These are phyloP conservation scores for Copidosoma floridanum DNA, from an alignment of 1,140 invertebrate genomes.

Conservation along the genomic window DNA sequence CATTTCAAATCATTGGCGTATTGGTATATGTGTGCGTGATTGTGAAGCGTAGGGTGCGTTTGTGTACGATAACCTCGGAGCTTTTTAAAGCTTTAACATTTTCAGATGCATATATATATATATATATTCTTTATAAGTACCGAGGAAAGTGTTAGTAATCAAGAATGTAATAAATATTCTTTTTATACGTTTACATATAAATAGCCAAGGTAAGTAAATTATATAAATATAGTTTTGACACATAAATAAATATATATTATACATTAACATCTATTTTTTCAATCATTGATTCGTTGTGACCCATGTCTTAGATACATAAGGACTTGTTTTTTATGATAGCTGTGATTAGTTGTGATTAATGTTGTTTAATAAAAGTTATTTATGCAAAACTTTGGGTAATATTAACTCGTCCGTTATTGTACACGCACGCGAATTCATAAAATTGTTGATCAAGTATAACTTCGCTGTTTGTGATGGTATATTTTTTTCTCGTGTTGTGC, in stretches of 20 bases:
- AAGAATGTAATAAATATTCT: no score
- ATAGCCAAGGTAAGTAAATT: no score
- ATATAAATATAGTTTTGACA: background rate
- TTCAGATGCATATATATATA: background rate
- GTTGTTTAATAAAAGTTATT: no score
- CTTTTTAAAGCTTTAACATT: background rate
- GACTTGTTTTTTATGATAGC: background rate
- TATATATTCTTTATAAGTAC: background rate
- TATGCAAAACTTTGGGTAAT: no score
- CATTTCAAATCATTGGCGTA: conserved; percentile 1
- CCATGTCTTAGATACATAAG: conserved; percentile 6
- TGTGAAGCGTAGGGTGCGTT: background rate
- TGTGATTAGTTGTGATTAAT: no score
- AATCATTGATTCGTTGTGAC: conserved; percentile 20
- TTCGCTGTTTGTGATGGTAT: no score
- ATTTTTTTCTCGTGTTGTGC: no score
- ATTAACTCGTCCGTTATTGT: background rate
- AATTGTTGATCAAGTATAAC: no score
- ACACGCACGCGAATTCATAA: conserved; percentile 4
- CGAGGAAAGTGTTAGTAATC: no score
- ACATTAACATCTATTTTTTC: conserved; percentile 6
- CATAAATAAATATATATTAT: background rate
- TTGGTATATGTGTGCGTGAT: conserved; percentile 21
- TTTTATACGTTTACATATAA: background rate
- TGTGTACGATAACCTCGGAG: conserved; percentile 11